Base-by-base conservation (phyloP, 2,113 vertebrate species). In the Empidonax alnorum region DNA sequence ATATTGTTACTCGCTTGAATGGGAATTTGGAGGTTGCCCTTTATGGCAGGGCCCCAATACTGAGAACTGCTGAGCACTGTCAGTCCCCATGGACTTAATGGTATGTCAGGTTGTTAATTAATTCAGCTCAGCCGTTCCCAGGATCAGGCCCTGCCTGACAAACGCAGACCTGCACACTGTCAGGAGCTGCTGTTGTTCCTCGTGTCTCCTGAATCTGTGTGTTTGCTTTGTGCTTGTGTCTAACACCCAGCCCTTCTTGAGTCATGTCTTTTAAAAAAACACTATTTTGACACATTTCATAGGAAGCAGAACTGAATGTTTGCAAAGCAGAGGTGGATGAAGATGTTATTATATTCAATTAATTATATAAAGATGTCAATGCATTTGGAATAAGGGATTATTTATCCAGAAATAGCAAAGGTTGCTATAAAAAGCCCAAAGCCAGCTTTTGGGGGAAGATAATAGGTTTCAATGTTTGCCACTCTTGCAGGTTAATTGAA, bases 401-500 rank as follows among this genome's bases (percentile, higher is more conserved):
- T 79, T 90, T 88, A 63, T 49, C 14, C 47, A 46, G 61, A 24
- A 88, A 47, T 11, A 81, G 65, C 10, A 86, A 76, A 80, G 39
- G 47, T 80, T 79, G 25, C 59, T 77, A 12, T 67, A 71, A 73
- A 92, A 93, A n/a, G 1, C 55, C 67, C 68, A 71, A 67, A 83
- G 56, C 16, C n/a, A 81, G 82, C 72, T 88, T 96, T 90, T 71
- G 67, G 47, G 55, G 25, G 67, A 85, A 86, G 87, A 55, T 10
- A 79, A 67, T 73, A 80, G 42, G 83, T 88, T 84, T 90, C 63
- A 65, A 17, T 55, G 39, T 68, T 58, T 92, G 61, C 44, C 81
- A 62, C 83, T 88, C 92, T 72, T 71, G 33, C 73, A 84, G 88
- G 73, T 95, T 90, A 95, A 92, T 89, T 92, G 86, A 68, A 92